Evolutionary conservation across 2,113 vertebrate genomes (phyloP), one percentile per base, ranked within the genome.

Genomic region (Cynopterus brachyotis): DNA sequence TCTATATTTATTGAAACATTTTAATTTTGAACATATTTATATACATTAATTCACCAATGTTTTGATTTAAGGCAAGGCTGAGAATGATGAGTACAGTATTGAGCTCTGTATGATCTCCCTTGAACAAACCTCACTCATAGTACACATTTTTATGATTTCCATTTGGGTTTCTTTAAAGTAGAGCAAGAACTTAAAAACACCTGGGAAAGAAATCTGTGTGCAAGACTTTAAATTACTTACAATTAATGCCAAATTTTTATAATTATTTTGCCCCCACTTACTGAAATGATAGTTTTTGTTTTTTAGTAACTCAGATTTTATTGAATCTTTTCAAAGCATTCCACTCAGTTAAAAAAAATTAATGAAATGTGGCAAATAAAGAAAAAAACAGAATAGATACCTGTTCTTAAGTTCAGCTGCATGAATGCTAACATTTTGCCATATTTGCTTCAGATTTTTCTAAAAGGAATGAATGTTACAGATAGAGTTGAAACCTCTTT

Each of bases 221-320:
- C 57, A 55, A 35, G 79, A 76, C 35, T 92, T 94, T 70, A 67
- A 73, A 87, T 93, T 64, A 91, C 87, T 91, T 91, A 50, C 69
- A 89, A 89, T 92, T 64, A 89, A 86, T 89, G 92, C 53, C 79
- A 81, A 40, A 10, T 67, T 89, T 64, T 92, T 73, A 55, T 32
- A 75, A 22, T 69, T 84, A 42, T 82, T 64, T 92, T 69, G 45
- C 28, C 37, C 45, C 69, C 45, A 37, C 6, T 94, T 76, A 85
- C 32, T 81, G 70, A 16, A 66, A 37, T 47, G 24, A n/a, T 13
- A 13, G 24, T 37, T 70, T 87, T 91, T 87, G 3, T 20, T 69
- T 80, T 67, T 92, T 20, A n/a, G 55, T 72, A 81, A 64, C 66
- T 78, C 55, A 42, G 60, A 5, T 45, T 85, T 87, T 45, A 76